Percentiles rank a stretch among this genome's conserved stretches.
phyloP scores from a whole-genome alignment of 2,797 vertebrate species.

The Platalea minor region DNA sequence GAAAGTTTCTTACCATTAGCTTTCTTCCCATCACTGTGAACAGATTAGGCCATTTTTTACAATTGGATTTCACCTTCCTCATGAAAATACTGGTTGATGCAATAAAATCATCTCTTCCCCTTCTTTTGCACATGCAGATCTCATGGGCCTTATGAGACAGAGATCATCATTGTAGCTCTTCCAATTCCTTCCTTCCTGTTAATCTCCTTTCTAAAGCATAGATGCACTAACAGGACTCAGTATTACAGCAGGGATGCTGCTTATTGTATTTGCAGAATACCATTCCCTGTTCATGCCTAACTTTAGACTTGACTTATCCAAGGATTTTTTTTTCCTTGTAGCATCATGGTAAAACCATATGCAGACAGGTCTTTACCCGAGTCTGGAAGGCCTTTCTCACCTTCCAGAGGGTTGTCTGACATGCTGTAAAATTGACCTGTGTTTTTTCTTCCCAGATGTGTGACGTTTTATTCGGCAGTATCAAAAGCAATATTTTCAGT shows the following conservation, averaged over 20 bases:
- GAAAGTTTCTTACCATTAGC: not conserved
- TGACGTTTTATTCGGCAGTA: not conserved
- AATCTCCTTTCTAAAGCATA: not conserved
- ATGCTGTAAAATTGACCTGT: not conserved
- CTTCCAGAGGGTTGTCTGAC: not conserved
- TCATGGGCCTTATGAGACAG: not conserved
- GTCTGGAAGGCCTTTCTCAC: not conserved
- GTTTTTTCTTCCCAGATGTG: not conserved
- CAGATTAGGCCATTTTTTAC: not conserved
- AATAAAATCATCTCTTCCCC: not conserved
- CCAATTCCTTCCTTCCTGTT: not conserved
- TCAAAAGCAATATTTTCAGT: not conserved
- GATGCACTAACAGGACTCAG: not conserved
- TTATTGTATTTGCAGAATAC: not conserved
- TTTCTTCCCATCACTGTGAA: not conserved
- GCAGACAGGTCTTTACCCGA: not conserved
- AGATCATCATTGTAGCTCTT: not conserved
- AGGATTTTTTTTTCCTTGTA: not conserved
- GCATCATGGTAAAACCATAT: not conserved
- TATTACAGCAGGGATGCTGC: not conserved
- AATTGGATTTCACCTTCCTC: not conserved
- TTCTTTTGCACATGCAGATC: not conserved
- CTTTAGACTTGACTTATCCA: not conserved
- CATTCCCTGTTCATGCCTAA: not conserved
- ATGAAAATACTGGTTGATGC: not conserved